These are phyloP conservation scores for Ptilorrhoa leucosticta DNA, from an alignment of 2,113 vertebrate genomes.

Conservation along the genomic window DNA sequence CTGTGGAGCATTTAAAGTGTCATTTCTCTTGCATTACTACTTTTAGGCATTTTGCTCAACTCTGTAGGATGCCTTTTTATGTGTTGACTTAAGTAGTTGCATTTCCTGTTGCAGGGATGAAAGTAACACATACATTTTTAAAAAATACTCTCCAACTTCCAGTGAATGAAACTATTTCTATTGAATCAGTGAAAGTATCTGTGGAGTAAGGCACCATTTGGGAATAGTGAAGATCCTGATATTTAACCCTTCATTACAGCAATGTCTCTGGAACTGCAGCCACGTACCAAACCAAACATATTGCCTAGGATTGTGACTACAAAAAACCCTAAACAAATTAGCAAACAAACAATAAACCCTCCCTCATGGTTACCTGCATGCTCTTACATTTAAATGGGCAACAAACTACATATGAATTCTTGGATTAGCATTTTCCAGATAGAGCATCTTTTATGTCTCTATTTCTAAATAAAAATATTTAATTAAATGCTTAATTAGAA, in stretches of 20 bases:
- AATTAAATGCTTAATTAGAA: not conserved
- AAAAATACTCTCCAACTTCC: not conserved
- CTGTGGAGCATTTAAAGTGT: not conserved
- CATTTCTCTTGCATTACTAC: not conserved
- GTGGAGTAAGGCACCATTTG: not conserved
- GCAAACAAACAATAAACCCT: not conserved
- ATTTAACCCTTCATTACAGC: not conserved
- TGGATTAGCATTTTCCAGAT: not conserved
- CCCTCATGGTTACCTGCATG: not conserved
- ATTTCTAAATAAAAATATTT: not conserved
- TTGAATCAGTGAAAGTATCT: not conserved
- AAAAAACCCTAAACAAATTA: not conserved
- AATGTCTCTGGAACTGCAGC: not conserved
- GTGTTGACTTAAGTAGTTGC: not conserved
- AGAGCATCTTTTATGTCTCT: not conserved
- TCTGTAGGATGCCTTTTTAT: not conserved
- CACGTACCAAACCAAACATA: not conserved
- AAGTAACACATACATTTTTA: not conserved
- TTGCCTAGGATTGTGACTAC: not conserved
- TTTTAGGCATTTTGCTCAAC: not conserved
- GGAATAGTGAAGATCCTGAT: not conserved
- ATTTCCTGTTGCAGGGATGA: not conserved
- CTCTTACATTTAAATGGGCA: not conserved
- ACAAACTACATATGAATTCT: not conserved
- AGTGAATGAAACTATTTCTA: not conserved